Evolutionary conservation across 1,140 invertebrate genomes (phyloP).

Genomic region (Dufourea novaeangliae): DNA sequence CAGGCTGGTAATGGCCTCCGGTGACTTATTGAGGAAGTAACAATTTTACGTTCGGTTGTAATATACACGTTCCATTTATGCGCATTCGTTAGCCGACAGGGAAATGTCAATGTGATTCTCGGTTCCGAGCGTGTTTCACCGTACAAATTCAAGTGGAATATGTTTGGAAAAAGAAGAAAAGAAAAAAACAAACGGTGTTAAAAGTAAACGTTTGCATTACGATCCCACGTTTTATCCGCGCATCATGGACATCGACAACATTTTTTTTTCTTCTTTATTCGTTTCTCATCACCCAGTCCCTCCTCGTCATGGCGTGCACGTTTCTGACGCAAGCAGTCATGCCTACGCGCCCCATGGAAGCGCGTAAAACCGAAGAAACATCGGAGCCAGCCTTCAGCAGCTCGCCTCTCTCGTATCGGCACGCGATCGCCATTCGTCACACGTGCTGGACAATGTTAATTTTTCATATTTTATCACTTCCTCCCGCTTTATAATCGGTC

Average conservation of each 20-base stretch:
- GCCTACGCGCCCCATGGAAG: slow-evolving; percentile 33
- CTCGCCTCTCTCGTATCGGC: slow-evolving; percentile 54
- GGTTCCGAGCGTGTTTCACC: too few species aligned
- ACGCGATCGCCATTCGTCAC: slow-evolving; percentile 61
- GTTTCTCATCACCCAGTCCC: slow-evolving; percentile 4
- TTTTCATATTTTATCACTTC: slow-evolving; percentile 60
- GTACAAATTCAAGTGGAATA: too few species aligned
- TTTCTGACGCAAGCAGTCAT: slow-evolving; percentile 30
- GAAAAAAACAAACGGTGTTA: too few species aligned
- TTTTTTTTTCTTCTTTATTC: too few species aligned
- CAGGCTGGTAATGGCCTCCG: not conserved
- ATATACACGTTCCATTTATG: slow-evolving; percentile 8
- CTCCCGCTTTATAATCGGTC: slow-evolving; percentile 31
- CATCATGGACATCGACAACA: too few species aligned
- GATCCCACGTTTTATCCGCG: too few species aligned
- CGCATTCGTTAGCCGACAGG: not conserved
- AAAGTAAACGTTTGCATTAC: too few species aligned
- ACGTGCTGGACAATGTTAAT: slow-evolving; percentile 59
- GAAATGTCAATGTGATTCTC: too few species aligned
- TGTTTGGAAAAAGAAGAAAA: too few species aligned
- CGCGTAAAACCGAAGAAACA: slow-evolving; percentile 52
- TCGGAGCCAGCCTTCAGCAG: slow-evolving; percentile 36
- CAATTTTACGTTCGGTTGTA: not conserved
- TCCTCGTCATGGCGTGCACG: slow-evolving; percentile 42
- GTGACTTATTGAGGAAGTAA: slow-evolving; percentile 13